Percentiles rank a stretch among this genome's conserved stretches.
These are phyloP conservation scores for Cryptosula pallasiana DNA, from an alignment of 2,888 invertebrate genomes.

Conservation along the genomic window DNA sequence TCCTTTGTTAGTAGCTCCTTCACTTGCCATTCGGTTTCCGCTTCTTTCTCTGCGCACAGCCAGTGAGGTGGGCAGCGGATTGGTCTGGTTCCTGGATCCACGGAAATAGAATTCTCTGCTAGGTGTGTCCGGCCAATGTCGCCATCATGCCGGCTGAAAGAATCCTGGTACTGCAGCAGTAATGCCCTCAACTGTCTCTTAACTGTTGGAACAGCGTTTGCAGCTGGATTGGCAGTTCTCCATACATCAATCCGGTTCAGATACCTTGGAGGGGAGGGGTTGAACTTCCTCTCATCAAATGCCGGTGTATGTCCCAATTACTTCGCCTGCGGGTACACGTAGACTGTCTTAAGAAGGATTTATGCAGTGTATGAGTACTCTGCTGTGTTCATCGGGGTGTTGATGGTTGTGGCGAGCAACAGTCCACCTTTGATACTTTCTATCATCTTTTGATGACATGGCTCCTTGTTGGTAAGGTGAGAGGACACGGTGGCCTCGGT, in stretches of 20 bases:
- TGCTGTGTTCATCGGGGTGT: not conserved
- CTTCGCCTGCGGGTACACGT: not conserved
- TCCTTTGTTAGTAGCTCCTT: too few relatives aligned
- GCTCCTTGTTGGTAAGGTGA: not conserved
- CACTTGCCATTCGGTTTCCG: too few relatives aligned
- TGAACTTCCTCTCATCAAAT: too few relatives aligned
- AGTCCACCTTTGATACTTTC: not conserved
- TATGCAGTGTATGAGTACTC: not conserved
- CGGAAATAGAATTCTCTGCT: not conserved
- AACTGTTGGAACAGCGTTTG: too few relatives aligned
- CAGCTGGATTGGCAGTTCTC: too few relatives aligned
- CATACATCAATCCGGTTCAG: too few relatives aligned
- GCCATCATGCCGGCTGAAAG: too few relatives aligned
- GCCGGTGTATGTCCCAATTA: not conserved
- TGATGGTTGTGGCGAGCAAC: not conserved
- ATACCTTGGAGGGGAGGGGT: too few relatives aligned
- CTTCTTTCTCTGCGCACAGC: too few relatives aligned
- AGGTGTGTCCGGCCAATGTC: not conserved
- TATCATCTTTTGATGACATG: not conserved
- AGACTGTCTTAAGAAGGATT: not conserved
- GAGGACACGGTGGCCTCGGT: not conserved
- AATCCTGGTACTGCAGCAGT: too few relatives aligned
- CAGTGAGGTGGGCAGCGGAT: too few relatives aligned
- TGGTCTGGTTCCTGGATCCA: not conserved
- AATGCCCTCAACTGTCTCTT: too few relatives aligned